Evolutionary conservation across 1,140 invertebrate species (phyloP).

Genomic region (Psix sp.): DNA sequence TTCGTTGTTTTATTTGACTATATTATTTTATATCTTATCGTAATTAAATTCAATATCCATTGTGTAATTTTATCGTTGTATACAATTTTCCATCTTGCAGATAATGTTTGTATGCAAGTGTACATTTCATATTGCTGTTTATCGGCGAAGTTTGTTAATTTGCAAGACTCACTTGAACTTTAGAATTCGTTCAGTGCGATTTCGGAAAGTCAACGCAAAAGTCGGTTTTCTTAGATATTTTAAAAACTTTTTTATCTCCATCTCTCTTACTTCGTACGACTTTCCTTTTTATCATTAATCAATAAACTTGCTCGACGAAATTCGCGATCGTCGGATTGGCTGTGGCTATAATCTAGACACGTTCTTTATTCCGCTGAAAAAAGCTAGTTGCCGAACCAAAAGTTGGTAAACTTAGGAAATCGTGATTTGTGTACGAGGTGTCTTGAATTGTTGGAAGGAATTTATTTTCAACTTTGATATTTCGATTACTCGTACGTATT

Average conservation of each 20-base stretch:
- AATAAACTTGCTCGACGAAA: conserved; percentile 44
- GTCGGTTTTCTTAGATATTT: conserved; percentile 30
- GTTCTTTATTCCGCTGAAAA: conserved; percentile 34
- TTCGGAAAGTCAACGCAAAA: no score
- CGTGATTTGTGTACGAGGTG: conserved; percentile 35
- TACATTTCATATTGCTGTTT: no score
- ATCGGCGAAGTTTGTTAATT: no score
- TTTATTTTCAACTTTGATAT: conserved; percentile 18
- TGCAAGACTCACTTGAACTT: no score
- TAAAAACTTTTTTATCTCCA: conserved; percentile 19
- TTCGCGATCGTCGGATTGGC: conserved; percentile 51
- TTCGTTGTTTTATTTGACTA: no score
- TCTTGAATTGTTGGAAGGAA: conserved; percentile 20
- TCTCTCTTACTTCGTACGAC: conserved; percentile 1
- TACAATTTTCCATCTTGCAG: no score
- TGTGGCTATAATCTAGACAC: conserved; percentile 38
- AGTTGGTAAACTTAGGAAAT: conserved; percentile 33
- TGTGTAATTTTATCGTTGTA: no score
- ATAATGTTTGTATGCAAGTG: no score
- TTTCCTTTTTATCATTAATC: conserved; percentile 48
- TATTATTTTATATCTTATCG: no score
- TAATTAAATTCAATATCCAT: no score
- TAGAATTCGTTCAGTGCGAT: no score
- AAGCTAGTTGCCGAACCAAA: conserved; percentile 33
- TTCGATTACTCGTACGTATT: no score